Evolutionary conservation across 2,797 vertebrate species (phyloP), one percentile per base, ranked within the genome.

Genomic region (Agapornis canus): DNA sequence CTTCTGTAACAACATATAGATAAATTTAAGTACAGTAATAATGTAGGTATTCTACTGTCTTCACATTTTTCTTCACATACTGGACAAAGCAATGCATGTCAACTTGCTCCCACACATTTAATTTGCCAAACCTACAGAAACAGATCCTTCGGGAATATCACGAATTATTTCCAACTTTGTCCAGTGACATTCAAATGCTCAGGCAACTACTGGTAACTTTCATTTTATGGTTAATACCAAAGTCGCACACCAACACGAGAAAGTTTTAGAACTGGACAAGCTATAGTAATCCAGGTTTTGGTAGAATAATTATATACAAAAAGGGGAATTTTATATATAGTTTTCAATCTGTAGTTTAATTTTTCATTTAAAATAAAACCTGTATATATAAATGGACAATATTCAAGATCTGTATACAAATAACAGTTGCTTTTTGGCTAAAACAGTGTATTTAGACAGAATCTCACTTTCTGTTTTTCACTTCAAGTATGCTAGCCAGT

Each of bases 181-280:
- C 94, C 82, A 95, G 82, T 69, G 75, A 92, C 82, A 79, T 79
- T 92, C 75, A 95, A 87, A 90, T 90, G 75, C 69, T 92, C 57
- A 92, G 77, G 93, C 79, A 95, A 92, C 70, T 78, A 87, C 76
- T 39, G 42, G 43, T 43, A 77, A 65, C 56, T 73, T 86, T 66
- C 9, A 45, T 70, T 86, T 92, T 76, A 80, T 5, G 27, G n/a
- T 83, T 80, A 92, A 87, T 86, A 94, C 49, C 85, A 82, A 93
- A 79, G 85, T 59, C 76, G 66, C 45, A 94, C 8, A 4, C n/a
- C 39, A 21, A 91, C 59, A 97, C 83, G 92, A 90, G 3, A 31
- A 85, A 89, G 60, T 91, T 91, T 92, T 90, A 89, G 80, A 97
- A 95, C 89, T 90, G 89, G 95, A 96, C 95, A 94, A 95, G 94